These are phyloP conservation scores for Caprella mutica DNA, from an alignment of 2,888 invertebrate genomes.

Conservation along the genomic window DNA sequence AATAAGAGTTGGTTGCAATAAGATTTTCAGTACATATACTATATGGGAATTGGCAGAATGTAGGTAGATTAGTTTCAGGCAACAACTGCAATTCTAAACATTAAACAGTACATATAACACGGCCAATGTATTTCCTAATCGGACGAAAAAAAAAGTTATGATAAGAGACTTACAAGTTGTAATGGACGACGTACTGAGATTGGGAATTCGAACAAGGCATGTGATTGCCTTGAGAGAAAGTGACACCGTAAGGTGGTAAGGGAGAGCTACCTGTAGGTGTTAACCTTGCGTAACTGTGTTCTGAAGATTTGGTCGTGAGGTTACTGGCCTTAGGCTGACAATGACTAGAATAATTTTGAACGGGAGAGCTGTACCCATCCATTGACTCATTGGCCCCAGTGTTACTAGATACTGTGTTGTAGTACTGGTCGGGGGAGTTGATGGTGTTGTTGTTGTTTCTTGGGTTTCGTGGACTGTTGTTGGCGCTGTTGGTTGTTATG, in stretches of 20 bases:
- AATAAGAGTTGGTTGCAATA: too few relatives aligned
- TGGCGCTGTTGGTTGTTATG: background rate
- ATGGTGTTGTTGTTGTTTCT: background rate
- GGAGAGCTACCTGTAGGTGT: conserved; percentile 2
- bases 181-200: conserved; percentile 1
- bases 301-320: conserved; percentile 1
- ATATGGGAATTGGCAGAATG: too few relatives aligned
- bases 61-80: too few relatives aligned
- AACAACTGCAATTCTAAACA: too few relatives aligned
- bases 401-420: conserved; percentile 6
- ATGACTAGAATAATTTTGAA: background rate
- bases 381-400: background rate
- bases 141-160: too few relatives aligned
- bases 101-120: too few relatives aligned
- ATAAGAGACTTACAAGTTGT: conserved; percentile 7
- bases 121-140: too few relatives aligned
- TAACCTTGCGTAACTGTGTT: conserved; percentile 4
- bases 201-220: background rate
- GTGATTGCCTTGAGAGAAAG: too few relatives aligned
- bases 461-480: background rate
- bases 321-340: background rate
- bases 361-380: background rate
- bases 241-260: background rate
- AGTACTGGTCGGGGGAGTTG: background rate
- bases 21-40: too few relatives aligned